Base-by-base conservation (phyloP, 2,888 invertebrate genomes). In the Caenorhabditis zanzibari region DNA sequence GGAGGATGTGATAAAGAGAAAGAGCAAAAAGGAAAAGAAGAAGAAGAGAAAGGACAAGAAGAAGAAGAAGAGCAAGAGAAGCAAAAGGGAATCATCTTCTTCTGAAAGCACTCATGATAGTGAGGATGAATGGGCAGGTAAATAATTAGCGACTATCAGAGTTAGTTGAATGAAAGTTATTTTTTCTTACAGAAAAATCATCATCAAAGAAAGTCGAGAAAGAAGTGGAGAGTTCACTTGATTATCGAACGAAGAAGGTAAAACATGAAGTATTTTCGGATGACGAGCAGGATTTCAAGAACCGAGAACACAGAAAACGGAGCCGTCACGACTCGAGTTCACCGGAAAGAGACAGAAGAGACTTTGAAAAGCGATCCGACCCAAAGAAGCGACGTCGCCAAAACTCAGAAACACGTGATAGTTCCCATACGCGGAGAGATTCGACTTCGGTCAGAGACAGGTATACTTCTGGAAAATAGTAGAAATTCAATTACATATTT, bases 11-110 rank as follows among this genome's bases (percentile, higher is more conserved):
- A 64, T 79, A 58, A 19, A 49, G 68, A 74, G 69, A n/a, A 64
- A 71, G 26, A 71, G 59, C 19, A 84, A 77, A 38, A 75, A 81
- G 41, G 58, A 72, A n/a, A 81, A 76, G 35, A 81, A 81, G n/a
- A 41, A 71, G 44, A 38, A 75, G 16, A 72, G 71, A 24, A 59
- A 77, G 14, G 54, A 72, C 4, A 47, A 75, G 44, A 75, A 76
- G 63, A 69, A n/a, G n/a, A n/a, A 64, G 28, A 58, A 61, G 63
- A 73, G 52, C 24, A 41, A 54, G 22, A 73, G 26, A 24, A 47
- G 44, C 16, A 52, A 32, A 24, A 35, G 44, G n/a, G 49, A 49
- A 12, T 6, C 26, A 16, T 63, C 47, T 26, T 54, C 54, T 19
- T 38, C 38, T 12, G 38, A 38, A 38, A 24, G 38, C 32, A 59